A percentile compares a stretch with the other conserved stretches of the same genome.
phyloP scores from a whole-genome alignment of 2,888 invertebrate genomes.

The Embidobia sp. region DNA sequence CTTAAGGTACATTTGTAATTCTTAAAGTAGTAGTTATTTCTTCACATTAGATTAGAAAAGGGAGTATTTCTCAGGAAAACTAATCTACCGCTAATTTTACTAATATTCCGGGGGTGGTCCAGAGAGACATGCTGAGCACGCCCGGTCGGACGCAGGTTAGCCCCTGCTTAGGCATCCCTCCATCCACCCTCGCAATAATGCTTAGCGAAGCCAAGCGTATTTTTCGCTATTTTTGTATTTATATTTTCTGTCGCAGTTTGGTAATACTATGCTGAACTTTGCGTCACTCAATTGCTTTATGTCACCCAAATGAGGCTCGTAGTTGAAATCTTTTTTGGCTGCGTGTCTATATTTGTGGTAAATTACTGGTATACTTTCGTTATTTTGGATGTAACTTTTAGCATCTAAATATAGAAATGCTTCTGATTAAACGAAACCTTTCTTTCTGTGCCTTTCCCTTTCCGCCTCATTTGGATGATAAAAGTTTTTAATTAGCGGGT shows the following conservation, averaged over 20 bases:
- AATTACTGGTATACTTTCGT: neutral
- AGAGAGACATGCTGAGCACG: too few relatives aligned
- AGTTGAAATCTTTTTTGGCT: neutral
- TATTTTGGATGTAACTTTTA: neutral
- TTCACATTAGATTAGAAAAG: too few relatives aligned
- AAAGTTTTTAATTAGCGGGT: neutral
- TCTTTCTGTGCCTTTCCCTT: neutral
- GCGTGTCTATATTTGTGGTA: constrained; percentile 5
- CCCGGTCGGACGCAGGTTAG: too few relatives aligned
- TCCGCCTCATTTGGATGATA: constrained; percentile 1
- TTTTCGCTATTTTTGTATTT: neutral
- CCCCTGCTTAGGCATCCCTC: too few relatives aligned
- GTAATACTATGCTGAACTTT: neutral
- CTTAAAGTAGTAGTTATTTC: too few relatives aligned
- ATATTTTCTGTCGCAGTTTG: neutral
- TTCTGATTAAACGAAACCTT: constrained; percentile 11
- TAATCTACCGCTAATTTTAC: too few relatives aligned
- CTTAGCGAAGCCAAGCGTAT: constrained; percentile 3
- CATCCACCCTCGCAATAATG: too few relatives aligned
- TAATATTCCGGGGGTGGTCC: too few relatives aligned
- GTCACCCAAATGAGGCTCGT: constrained; percentile 5
- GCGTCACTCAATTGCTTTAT: neutral
- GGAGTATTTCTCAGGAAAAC: too few relatives aligned
- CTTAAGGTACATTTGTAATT: too few relatives aligned
- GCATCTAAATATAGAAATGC: neutral